A percentile compares a stretch with the other conserved stretches of the same genome.
phyloP scores from a whole-genome alignment of 2,888 invertebrate species.

The Desoria tigrina region DNA sequence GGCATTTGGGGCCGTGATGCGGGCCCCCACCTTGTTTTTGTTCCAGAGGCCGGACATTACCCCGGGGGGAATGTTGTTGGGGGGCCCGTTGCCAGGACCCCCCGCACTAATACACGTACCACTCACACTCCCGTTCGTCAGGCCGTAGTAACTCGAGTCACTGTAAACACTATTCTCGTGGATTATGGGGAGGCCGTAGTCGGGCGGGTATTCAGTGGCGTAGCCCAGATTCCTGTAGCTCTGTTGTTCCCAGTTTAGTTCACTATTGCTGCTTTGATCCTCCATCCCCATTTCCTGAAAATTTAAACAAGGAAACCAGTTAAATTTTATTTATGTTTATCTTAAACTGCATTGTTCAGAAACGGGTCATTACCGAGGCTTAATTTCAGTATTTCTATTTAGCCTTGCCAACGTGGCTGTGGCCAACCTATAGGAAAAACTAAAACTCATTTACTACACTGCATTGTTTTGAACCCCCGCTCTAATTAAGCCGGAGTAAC shows the following conservation, averaged over 20 bases:
- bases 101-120: neutral
- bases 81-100: conserved; percentile 6
- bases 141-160: conserved; percentile 50
- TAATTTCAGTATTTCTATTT: no score
- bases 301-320: neutral
- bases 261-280: conserved; percentile 53
- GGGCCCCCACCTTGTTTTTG: conserved; percentile 69
- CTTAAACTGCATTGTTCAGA: neutral
- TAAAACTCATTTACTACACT: no score
- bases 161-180: conserved; percentile 53
- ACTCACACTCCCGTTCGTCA: neutral
- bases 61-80: conserved; percentile 67
- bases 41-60: conserved; percentile 80
- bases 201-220: conserved; percentile 67
- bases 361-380: neutral
- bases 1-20: conserved; percentile 53
- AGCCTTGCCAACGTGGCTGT: neutral
- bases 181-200: conserved; percentile 73
- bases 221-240: conserved; percentile 53
- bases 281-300: conserved; percentile 48
- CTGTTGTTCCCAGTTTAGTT: conserved; percentile 54
- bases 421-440: neutral
- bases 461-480: no score
- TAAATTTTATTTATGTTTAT: neutral
- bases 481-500: neutral